phyloP scores from a whole-genome alignment of 2,888 invertebrate species.

The Rhaphigaster nebulosa region DNA sequence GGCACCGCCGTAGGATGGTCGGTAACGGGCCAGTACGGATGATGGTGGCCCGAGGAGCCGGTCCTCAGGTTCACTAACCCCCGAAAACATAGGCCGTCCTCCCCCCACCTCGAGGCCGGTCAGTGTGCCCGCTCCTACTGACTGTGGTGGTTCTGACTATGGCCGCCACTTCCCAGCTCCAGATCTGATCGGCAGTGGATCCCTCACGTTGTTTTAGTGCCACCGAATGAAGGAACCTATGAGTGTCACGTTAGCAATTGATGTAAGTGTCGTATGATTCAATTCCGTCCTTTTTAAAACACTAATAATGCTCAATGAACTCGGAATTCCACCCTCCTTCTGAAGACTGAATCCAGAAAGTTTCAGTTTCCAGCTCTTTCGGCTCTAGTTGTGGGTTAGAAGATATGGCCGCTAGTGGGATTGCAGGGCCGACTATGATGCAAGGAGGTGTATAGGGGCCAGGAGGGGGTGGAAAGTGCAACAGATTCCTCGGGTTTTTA shows the following conservation, averaged over 20 bases:
- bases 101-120: not conserved
- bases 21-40: not conserved
- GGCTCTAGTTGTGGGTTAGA: not conserved
- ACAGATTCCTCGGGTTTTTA: slow-evolving; percentile 35
- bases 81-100: not conserved
- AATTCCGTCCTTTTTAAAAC: not conserved
- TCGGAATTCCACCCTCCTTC: too few relatives aligned
- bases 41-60: not conserved
- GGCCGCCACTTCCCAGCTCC: not conserved
- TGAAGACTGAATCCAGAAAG: not conserved
- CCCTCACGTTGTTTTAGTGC: not conserved
- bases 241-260: not conserved
- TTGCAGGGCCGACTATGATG: not conserved
- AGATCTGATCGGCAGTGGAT: not conserved
- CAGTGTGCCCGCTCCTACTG: not conserved
- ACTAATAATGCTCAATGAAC: not conserved
- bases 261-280: not conserved
- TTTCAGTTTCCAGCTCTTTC: not conserved
- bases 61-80: slow-evolving; percentile 37
- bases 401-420: not conserved
- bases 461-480: slow-evolving; percentile 24
- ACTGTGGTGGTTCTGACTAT: not conserved
- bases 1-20: not conserved
- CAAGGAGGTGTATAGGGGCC: not conserved
- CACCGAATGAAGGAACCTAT: not conserved